These are phyloP conservation scores for Tipula unca DNA, from an alignment of 2,888 invertebrate species.

Conservation along the genomic window DNA sequence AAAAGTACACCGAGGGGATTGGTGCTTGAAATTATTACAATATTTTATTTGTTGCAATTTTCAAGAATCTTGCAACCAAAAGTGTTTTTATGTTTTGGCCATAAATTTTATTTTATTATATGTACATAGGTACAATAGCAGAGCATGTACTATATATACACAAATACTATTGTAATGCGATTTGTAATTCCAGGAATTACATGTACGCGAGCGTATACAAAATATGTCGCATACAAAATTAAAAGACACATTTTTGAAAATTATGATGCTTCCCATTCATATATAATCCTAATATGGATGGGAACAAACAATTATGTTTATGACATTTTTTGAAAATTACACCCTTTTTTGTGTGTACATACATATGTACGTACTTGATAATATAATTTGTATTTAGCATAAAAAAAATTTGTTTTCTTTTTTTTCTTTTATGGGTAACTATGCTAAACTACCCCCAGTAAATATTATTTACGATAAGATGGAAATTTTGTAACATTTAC, in stretches of 20 bases:
- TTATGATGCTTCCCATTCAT: background rate
- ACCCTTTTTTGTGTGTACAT: background rate
- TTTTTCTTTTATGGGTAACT: background rate
- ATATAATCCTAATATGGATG: background rate
- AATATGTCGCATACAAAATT: background rate
- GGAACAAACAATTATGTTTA: background rate
- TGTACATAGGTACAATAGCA: too few relatives aligned
- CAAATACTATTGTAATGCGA: background rate
- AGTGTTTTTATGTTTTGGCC: background rate
- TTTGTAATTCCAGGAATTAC: background rate
- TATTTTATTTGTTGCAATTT: constrained; percentile 3
- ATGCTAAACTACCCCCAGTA: background rate
- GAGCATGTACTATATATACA: too few relatives aligned
- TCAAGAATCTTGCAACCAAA: background rate
- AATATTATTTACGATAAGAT: background rate
- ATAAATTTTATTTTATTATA: background rate
- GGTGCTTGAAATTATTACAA: background rate
- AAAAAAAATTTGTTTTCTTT: background rate
- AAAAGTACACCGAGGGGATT: background rate
- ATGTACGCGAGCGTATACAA: background rate
- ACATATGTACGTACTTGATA: background rate
- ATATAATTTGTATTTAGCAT: background rate
- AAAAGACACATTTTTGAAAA: background rate
- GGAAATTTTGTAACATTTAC: background rate
- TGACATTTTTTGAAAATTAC: background rate